phyloP scores from a whole-genome alignment of 64 coral and sea anemone genomes.

The Catalaphyllia jardinei region DNA sequence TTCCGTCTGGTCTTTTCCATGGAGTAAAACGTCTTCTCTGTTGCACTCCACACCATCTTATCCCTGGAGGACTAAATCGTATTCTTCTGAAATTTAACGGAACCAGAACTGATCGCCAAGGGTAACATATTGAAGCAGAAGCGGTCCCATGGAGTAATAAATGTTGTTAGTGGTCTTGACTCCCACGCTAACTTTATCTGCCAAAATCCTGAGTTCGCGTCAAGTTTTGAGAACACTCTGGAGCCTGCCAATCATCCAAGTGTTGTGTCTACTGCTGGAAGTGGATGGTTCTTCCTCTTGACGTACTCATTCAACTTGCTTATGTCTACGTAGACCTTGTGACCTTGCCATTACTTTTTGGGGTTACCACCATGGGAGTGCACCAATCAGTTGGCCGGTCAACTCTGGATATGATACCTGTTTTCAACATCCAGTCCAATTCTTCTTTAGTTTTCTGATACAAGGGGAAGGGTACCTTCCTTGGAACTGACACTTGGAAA shows the following conservation, averaged over 20 bases:
- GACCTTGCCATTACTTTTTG: slow-evolving; percentile 24
- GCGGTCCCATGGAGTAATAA: not conserved
- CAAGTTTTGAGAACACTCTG: slow-evolving; percentile 51
- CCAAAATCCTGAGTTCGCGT: slow-evolving; percentile 33
- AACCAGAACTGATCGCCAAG: not conserved
- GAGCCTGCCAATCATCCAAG: not conserved
- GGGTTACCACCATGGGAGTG: slow-evolving; percentile 4
- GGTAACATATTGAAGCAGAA: not conserved
- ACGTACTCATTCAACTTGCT: not conserved
- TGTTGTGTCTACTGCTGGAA: not conserved
- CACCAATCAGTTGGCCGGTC: slow-evolving; percentile 45
- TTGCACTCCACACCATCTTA: too few species aligned
- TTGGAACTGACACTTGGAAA: too few species aligned
- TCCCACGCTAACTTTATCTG: slow-evolving; percentile 9
- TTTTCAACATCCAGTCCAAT: too few species aligned
- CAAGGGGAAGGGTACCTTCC: too few species aligned
- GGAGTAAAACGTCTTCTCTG: slow-evolving; percentile 10
- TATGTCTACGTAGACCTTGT: slow-evolving; percentile 7
- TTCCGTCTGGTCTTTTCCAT: not conserved
- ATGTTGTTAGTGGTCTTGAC: not conserved
- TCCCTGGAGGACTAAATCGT: slow-evolving; percentile 24
- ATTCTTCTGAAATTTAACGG: slow-evolving; percentile 30
- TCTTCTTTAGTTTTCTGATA: too few species aligned
- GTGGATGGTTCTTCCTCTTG: not conserved
- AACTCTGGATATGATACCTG: not conserved